phyloP scores from a whole-genome alignment of 2,888 invertebrate genomes.

The Eurytoma californica region DNA sequence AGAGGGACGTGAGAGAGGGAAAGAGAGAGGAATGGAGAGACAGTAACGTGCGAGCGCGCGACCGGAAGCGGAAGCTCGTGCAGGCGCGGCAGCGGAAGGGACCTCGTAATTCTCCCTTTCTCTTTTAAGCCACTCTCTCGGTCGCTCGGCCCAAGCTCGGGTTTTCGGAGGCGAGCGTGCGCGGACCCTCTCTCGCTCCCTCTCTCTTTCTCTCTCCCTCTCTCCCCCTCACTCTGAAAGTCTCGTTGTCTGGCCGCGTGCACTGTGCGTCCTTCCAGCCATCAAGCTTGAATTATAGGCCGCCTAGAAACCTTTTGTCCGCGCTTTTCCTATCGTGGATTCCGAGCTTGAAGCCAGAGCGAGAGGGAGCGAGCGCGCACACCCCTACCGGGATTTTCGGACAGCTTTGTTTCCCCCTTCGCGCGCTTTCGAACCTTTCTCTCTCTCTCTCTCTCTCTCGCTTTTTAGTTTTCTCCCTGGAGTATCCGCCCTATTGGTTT shows the following conservation, averaged over 20 bases:
- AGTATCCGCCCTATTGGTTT: background rate
- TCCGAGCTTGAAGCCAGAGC: conserved; percentile 42
- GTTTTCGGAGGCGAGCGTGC: conserved; percentile 1
- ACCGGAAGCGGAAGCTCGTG: conserved; percentile 74
- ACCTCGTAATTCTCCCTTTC: conserved; percentile 74
- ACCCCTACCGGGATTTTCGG: conserved; percentile 61
- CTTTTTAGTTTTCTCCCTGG: conserved; percentile 30
- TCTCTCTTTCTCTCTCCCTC: conserved; percentile 8
- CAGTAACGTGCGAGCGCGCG: conserved; percentile 56
- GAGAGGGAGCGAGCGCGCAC: conserved; percentile 9
- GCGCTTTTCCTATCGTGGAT: conserved; percentile 72
- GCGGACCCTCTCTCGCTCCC: background rate
- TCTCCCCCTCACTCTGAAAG: background rate
- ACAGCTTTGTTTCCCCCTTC: conserved; percentile 47
- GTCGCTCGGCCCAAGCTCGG: conserved; percentile 27
- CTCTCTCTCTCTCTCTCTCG: conserved; percentile 29
- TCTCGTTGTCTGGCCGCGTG: background rate
- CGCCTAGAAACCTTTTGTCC: conserved; percentile 73
- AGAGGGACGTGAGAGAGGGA: background rate
- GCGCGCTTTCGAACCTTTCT: conserved; percentile 4
- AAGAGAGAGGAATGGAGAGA: background rate
- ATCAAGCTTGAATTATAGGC: conserved; percentile 74
- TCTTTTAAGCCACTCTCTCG: conserved; percentile 56
- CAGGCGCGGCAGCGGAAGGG: conserved; percentile 75
- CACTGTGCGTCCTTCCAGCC: conserved; percentile 65